Evolutionary conservation across 1,140 invertebrate species (phyloP), one percentile per base, ranked within the genome.

Genomic region (Nebria ingens): DNA sequence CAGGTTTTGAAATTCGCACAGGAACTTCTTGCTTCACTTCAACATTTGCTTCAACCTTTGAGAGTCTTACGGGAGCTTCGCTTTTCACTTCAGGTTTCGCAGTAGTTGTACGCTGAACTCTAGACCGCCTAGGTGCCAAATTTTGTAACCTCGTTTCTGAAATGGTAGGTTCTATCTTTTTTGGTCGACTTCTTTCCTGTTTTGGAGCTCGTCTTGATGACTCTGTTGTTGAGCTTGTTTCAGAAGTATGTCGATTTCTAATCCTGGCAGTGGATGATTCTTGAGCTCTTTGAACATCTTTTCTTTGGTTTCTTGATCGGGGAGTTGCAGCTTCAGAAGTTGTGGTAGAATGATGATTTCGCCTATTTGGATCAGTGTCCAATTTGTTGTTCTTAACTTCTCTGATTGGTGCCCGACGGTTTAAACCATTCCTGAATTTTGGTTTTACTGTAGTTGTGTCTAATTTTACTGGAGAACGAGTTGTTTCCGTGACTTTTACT

Each of bases 381-480:
- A 45, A 12, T 45, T 45, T 45, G 17, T 45, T 45, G 15, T 45
- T 45, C 17, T 45, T 45, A 45, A 45, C 40, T 45, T 45, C 40
- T 45, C 40, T 45, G 4, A 45, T 45, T 17, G 40, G 40, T n/a
- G n/a, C n/a, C n/a, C n/a, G n/a, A n/a, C n/a, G n/a, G n/a, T n/a
- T n/a, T n/a, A n/a, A n/a, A n/a, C n/a, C n/a, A n/a, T n/a, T n/a
- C n/a, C n/a, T n/a, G n/a, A n/a, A n/a, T n/a, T n/a, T n/a, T n/a
- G n/a, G n/a, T n/a, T n/a, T n/a, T n/a, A n/a, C n/a, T n/a, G n/a
- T n/a, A n/a, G n/a, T n/a, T n/a, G n/a, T n/a, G n/a, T n/a, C n/a
- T n/a, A n/a, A n/a, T n/a, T n/a, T n/a, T n/a, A n/a, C n/a, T n/a
- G n/a, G n/a, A n/a, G n/a, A n/a, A n/a, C n/a, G n/a, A n/a, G n/a